Evolutionary conservation across 2,113 vertebrate species (phyloP), one percentile per base, ranked within the genome.

Genomic region (Dolichallabes microphthalmus): DNA sequence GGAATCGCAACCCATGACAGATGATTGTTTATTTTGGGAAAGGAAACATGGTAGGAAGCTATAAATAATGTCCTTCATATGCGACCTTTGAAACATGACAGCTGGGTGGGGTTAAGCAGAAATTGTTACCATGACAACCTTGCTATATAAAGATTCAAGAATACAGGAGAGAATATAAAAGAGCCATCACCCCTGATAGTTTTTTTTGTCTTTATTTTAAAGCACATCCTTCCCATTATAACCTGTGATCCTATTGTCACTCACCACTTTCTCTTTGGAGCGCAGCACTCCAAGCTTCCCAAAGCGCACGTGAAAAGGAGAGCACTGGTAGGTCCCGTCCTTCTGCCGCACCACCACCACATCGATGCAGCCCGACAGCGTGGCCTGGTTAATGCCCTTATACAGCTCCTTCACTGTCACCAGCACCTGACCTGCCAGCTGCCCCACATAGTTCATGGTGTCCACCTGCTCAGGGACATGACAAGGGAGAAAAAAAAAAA

Each of bases 381-480:
- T 99, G 71, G 98, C 98, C 91, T 98, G 98, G 90, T 99, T 99
- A 82, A 99, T 98, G 84, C 97, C 98, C 89, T 98, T 99, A 89
- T 99, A 99, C 85, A 99, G 95, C 86, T 99, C 97, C 93, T 96
- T 98, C 89, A 99, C 96, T 1, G 98, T 99, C 85, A 97, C 97
- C 90, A 99, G 94, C 91, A 99, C 97, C 88, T 99, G 98, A 85
- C 97, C 98, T 9, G 97, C 98, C 92, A 99, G 95, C 89, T 99
- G 98, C 68, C 98, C 98, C 87, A 99, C 96, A 93, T 99, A 99
- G 94, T 98, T 99, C 98, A 99, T 99, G 91, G 96, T 98, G 93
- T 97, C 96, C 82, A 87, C 93, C 98, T 99, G 87, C 14, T 85
- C 25, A 55, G 75, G 58, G 30, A 52, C 52, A 80, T 6, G 64